Conservation (phyloP, 35 echinoderm and acorn worm genomes). For the Ophiothrix spiculata region DNA sequence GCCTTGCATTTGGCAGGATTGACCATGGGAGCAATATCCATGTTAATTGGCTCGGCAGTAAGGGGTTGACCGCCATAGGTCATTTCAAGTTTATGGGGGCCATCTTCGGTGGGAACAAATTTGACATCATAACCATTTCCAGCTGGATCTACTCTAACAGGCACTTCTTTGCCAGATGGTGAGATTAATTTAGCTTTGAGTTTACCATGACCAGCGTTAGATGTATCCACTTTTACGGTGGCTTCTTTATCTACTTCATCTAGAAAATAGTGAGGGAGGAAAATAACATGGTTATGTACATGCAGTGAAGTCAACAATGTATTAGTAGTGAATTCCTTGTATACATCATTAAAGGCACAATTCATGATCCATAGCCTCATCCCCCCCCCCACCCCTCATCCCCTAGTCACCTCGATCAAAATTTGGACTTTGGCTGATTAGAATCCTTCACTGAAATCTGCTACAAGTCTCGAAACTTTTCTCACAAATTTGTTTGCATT, state of each 20-base stretch:
- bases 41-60: slow-evolving; percentile 25
- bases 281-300: not conserved
- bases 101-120: slow-evolving; percentile 83
- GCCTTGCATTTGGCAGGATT: slow-evolving; percentile 70
- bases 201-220: slow-evolving; percentile 58
- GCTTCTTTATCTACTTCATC: slow-evolving; percentile 69
- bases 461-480: no score
- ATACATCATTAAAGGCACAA: no score
- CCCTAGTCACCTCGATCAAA: no score
- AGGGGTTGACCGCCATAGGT: slow-evolving; percentile 59
- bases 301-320: not conserved
- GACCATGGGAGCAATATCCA: slow-evolving; percentile 57
- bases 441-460: no score
- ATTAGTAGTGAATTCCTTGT: not conserved
- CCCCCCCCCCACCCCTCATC: no score
- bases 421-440: no score
- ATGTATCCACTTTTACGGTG: slow-evolving; percentile 59
- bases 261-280: slow-evolving; percentile 4
- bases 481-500: no score
- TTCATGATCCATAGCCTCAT: no score
- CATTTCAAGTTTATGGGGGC: slow-evolving; percentile 70
- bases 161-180: slow-evolving; percentile 68
- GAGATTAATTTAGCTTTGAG: slow-evolving; percentile 48
- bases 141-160: slow-evolving; percentile 46
- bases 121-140: slow-evolving; percentile 47